Evolutionary conservation across 23 tunicate species (phyloP), one percentile per base, ranked within the genome.

Genomic region (Halocynthia aurantium): DNA sequence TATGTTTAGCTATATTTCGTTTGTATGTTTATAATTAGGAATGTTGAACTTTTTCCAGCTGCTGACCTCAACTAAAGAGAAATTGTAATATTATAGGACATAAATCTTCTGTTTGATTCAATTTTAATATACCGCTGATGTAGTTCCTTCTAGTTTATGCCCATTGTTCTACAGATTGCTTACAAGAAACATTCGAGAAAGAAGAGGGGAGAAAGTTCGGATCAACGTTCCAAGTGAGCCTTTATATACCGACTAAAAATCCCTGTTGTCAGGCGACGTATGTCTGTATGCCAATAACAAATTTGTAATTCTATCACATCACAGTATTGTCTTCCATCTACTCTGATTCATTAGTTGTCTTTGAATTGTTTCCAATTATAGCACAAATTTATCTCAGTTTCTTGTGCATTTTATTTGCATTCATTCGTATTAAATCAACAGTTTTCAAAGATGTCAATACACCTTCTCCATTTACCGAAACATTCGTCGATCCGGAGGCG

Each of bases 221-320:
- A 88, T 94, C 75, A 94, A 94, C 71, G 78, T 94, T 52, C 99
- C 99, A 77, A 86, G 98, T 92, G 53, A 86, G 85, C 75, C 20
- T 66, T n/a, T 17, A 50, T 13, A 19, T 40, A 51, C 61, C 62
- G 20, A 11, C 15, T 31, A 72, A 72, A 51, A 51, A 72, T n/a
- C 66, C 51, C 15, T 68, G 21, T 58, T 5, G n/a, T 13, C 2
- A 58, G n/a, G n/a, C 4, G 63, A n/a, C 49, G 5, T 19, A 11
- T 68, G 13, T 1, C 4, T n/a, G 21, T 15, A 68, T 13, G 72
- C 5, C 2, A 1, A n/a, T 19, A 22, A 68, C 13, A 68, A 68
- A 18, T 1, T 76, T 60, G 49, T 62, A 5, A 60, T 18, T 11
- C 12, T 20, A 15, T 19, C 13, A 21, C 4, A 20, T 68, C 2